These are phyloP conservation scores for Corythaixoides concolor DNA, from an alignment of 2,113 vertebrate genomes.

Conservation along the genomic window DNA sequence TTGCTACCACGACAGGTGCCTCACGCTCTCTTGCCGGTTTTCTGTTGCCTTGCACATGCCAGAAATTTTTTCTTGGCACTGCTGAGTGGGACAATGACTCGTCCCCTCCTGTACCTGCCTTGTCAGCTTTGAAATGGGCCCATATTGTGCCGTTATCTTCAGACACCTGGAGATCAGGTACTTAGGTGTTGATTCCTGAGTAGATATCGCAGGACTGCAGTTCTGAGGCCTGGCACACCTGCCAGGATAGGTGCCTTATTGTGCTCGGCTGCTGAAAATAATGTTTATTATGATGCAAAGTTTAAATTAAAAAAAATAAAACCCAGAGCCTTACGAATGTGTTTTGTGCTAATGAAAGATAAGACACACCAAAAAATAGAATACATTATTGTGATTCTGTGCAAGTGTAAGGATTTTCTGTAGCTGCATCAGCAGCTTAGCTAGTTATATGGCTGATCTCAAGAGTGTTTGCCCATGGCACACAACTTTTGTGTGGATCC, in stretches of 20 bases:
- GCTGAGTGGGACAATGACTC: rapidly evolving
- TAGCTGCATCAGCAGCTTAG: not conserved
- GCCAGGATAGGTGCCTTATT: not conserved
- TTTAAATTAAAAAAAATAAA: not conserved
- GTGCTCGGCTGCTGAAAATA: not conserved
- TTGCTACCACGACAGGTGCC: not conserved
- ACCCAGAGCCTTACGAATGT: not conserved
- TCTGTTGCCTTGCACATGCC: not conserved
- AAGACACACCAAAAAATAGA: not conserved
- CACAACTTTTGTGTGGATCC: not conserved
- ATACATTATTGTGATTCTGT: not conserved
- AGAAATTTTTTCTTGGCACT: not conserved
- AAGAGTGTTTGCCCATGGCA: not conserved
- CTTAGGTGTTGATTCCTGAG: not conserved
- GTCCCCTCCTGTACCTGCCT: not conserved
- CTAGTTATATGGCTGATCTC: not conserved
- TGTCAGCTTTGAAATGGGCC: not conserved
- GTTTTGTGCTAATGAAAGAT: not conserved
- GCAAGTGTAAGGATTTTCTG: not conserved
- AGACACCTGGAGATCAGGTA: not conserved
- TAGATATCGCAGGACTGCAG: not conserved
- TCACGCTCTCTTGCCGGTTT: not conserved
- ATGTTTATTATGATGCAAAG: not conserved
- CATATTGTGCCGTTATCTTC: not conserved
- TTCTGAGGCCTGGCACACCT: not conserved